Evolutionary conservation across 2,888 invertebrate genomes (phyloP).

Genomic region (Saturnia pavonia): DNA sequence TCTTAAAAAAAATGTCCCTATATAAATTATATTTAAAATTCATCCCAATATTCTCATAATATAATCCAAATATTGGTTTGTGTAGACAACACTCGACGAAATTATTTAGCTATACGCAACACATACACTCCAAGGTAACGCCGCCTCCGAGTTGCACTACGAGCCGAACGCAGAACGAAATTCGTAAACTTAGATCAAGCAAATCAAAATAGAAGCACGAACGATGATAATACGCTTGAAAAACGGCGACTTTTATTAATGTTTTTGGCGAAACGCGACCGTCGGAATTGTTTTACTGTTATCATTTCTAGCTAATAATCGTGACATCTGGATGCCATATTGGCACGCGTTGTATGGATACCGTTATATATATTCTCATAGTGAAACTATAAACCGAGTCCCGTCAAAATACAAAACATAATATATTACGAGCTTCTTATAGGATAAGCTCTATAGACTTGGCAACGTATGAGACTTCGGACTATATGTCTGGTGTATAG

Average conservation of each 20-base stretch:
- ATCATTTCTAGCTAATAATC: conserved; percentile 35
- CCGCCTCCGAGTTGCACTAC: conserved; percentile 28
- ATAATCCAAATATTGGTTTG: not conserved
- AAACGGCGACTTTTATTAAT: conserved; percentile 53
- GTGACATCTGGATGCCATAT: conserved; percentile 32
- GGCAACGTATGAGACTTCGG: not conserved
- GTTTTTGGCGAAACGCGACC: conserved; percentile 51
- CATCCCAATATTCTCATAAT: not conserved
- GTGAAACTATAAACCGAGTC: not conserved
- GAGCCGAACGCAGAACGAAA: conserved; percentile 17
- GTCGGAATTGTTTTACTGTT: conserved; percentile 44
- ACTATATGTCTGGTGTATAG: too few relatives aligned
- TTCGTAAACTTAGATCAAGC: conserved; percentile 25
- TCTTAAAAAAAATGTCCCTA: too few relatives aligned
- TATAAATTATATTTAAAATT: too few relatives aligned
- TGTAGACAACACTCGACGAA: not conserved
- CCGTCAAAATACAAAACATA: not conserved
- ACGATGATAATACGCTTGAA: conserved; percentile 38
- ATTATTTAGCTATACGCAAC: conserved; percentile 16
- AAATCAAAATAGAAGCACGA: conserved; percentile 29
- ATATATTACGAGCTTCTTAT: not conserved
- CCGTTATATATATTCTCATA: conserved; percentile 6
- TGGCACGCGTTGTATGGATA: conserved; percentile 16
- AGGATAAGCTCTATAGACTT: not conserved
- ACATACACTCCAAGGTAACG: conserved; percentile 35